These are phyloP conservation scores for Chrosomus eos DNA, from an alignment of 2,797 vertebrate genomes.

Conservation along the genomic window DNA sequence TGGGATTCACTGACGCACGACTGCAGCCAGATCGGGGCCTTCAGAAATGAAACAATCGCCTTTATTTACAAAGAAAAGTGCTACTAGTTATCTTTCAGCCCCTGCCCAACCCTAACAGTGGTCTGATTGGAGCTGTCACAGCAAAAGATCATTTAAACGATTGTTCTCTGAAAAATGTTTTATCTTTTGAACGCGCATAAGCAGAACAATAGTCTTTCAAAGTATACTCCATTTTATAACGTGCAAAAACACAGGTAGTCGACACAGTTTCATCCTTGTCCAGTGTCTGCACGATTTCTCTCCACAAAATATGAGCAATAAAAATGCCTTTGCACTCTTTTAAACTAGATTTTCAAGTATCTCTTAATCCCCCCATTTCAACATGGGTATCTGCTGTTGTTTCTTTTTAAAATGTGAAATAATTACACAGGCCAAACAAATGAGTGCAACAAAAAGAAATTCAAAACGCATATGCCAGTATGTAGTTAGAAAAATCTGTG, in stretches of 20 bases:
- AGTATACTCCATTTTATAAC: too few relatives aligned
- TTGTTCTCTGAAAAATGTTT: not conserved
- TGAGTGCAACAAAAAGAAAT: too few relatives aligned
- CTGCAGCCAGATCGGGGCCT: constrained; percentile 6
- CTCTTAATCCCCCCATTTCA: too few relatives aligned
- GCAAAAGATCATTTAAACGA: not conserved
- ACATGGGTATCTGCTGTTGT: too few relatives aligned
- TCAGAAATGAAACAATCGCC: not conserved
- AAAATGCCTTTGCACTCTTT: not conserved
- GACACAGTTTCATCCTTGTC: not conserved
- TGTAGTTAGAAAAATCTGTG: not conserved
- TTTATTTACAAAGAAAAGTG: constrained; percentile 9
- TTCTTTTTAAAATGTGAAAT: not conserved
- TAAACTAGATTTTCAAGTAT: not conserved
- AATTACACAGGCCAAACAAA: not conserved
- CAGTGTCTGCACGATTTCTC: not conserved
- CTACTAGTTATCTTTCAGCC: not conserved
- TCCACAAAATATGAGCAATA: not conserved
- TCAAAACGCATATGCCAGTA: not conserved
- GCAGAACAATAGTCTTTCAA: too few relatives aligned
- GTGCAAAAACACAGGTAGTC: not conserved
- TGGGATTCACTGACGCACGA: constrained; percentile 26
- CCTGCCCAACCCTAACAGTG: not conserved
- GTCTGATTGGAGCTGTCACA: not conserved
- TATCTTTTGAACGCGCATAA: too few relatives aligned